These are phyloP conservation scores for Girardinus metallicus DNA, from an alignment of 2,797 vertebrate genomes.

Conservation along the genomic window DNA sequence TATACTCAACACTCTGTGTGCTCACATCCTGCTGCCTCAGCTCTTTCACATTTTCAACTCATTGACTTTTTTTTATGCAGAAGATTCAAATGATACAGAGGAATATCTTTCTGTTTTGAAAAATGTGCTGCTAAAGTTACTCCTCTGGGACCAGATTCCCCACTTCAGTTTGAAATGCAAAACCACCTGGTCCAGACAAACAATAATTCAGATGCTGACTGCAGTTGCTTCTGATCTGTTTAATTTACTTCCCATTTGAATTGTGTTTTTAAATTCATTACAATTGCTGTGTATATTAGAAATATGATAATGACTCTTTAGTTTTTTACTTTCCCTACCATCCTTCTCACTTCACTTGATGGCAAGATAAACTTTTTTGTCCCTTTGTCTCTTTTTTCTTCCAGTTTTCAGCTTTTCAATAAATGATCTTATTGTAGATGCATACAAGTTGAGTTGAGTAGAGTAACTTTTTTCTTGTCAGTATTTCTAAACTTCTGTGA, in stretches of 20 bases:
- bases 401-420: background rate
- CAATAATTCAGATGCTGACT: background rate
- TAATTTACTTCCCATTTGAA: background rate
- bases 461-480: background rate
- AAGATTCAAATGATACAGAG: slow-evolving; percentile 30
- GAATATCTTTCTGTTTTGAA: slow-evolving; percentile 12
- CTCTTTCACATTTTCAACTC: slow-evolving; percentile 13
- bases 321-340: background rate
- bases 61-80: slow-evolving; percentile 29
- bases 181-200: slow-evolving; percentile 3
- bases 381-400: background rate
- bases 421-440: background rate
- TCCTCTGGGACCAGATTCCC: slow-evolving; percentile 16
- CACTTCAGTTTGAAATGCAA: slow-evolving; percentile 6
- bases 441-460: background rate
- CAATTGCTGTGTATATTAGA: background rate
- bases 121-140: slow-evolving; percentile 20
- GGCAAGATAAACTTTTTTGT: background rate
- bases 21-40: slow-evolving; percentile 28
- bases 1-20: slow-evolving; percentile 6
- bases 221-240: background rate
- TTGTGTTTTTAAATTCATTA: background rate
- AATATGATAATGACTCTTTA: background rate
- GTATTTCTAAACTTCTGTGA: background rate
- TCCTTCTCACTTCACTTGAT: background rate